Percentiles rank a stretch among this genome's conserved stretches.
phyloP scores from a whole-genome alignment of 2,113 vertebrate species.

The human (Homo sapiens) region GRCh38 chrX:21515501-21516000 shows the following conservation, averaged over 20 bases:
- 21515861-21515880: constrained; percentile 52
- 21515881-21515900: constrained; percentile 35
- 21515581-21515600: constrained; percentile 62
- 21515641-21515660: constrained; percentile 35
- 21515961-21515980: constrained; percentile 57
- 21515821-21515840: constrained; percentile 69
- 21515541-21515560: constrained; percentile 6
- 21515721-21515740: constrained; percentile 45
- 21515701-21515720: constrained; percentile 53
- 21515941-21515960: constrained; percentile 70
- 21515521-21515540: constrained; percentile 21
- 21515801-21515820: constrained; percentile 49
- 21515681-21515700: constrained; percentile 52
- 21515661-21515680: constrained; percentile 44
- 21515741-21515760: constrained; percentile 65
- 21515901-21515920: constrained; percentile 68
- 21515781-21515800: constrained; percentile 39
- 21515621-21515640: constrained; percentile 43
- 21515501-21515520: constrained; percentile 17
- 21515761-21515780: constrained; percentile 41
- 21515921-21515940: constrained; percentile 66
- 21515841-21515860: constrained; percentile 63
- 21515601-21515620: constrained; percentile 36
- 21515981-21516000: constrained; percentile 50
- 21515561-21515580: constrained; percentile 40